A percentile compares a stretch with the other conserved stretches of the same genome.
These are phyloP conservation scores for Chrysaora quinquecirrha DNA, from an alignment of 30 jellyfish, hydroid and myxozoan genomes.

Conservation along the genomic window DNA sequence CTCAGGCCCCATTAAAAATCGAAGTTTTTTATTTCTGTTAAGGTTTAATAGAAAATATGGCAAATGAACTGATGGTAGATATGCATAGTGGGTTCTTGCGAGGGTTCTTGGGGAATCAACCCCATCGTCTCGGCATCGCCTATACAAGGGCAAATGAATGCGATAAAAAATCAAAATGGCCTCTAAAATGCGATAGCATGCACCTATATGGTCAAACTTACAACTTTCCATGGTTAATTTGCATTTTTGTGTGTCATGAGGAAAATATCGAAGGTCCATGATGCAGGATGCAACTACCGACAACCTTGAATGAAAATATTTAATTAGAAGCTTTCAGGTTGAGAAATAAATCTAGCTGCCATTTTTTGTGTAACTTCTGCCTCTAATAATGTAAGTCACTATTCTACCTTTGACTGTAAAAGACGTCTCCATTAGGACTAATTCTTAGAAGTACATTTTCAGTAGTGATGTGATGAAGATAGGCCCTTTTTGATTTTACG, in stretches of 20 bases:
- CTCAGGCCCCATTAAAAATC: too few relatives aligned
- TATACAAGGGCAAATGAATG: background rate
- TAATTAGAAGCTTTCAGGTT: too few relatives aligned
- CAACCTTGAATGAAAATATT: constrained; percentile 27
- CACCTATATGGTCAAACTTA: constrained; percentile 51
- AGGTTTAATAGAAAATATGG: too few relatives aligned
- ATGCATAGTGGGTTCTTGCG: too few relatives aligned
- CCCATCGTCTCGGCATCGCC: too few relatives aligned
- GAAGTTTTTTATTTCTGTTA: too few relatives aligned
- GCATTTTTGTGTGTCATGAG: constrained; percentile 78
- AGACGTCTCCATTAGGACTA: constrained; percentile 70
- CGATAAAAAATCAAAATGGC: too few relatives aligned
- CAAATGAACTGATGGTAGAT: too few relatives aligned
- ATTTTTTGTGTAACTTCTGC: background rate
- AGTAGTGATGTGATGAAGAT: constrained; percentile 65
- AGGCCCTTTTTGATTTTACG: constrained; percentile 63
- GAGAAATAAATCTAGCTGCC: too few relatives aligned
- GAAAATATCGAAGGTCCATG: constrained; percentile 76
- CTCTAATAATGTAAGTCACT: background rate
- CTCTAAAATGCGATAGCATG: too few relatives aligned
- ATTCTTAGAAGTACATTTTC: constrained; percentile 67
- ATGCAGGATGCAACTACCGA: constrained; percentile 66
- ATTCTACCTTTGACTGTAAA: constrained; percentile 71
- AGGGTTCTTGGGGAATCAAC: too few relatives aligned
- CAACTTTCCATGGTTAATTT: constrained; percentile 67